Evolutionary conservation across 2,113 vertebrate species (phyloP).

Genomic region (Cercocebus atys): DNA sequence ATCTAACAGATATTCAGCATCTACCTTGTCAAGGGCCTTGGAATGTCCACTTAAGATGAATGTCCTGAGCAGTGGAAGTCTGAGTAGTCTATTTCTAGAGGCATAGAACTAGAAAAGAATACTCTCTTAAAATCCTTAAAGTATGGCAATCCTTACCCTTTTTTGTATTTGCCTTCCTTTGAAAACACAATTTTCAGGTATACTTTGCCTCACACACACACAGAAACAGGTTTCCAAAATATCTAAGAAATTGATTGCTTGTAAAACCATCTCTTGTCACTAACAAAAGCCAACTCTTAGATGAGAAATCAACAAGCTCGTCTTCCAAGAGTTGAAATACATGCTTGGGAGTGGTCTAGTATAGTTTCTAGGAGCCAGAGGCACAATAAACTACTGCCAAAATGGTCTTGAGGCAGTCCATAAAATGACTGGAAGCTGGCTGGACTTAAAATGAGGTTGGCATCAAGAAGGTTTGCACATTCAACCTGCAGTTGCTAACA

Average conservation of each 20-base stretch:
- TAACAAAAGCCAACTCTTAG: neutral
- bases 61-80: neutral
- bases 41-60: neutral
- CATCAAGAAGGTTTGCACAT: neutral
- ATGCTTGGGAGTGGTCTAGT: neutral
- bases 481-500: accelerated
- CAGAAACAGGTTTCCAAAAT: neutral
- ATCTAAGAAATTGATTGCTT: neutral
- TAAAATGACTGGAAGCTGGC: neutral
- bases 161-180: slow-evolving; percentile 21
- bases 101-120: neutral
- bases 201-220: neutral
- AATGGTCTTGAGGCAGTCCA: neutral
- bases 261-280: neutral
- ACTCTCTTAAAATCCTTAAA: neutral
- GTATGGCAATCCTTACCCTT: neutral
- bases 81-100: neutral
- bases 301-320: neutral
- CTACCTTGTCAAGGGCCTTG: neutral
- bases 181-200: neutral
- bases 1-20: neutral
- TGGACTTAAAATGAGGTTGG: neutral
- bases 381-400: neutral
- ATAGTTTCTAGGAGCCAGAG: neutral
- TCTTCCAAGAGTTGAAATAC: neutral